phyloP scores from a whole-genome alignment of 2,113 vertebrate species.

The Dasypus novemcinctus region DNA sequence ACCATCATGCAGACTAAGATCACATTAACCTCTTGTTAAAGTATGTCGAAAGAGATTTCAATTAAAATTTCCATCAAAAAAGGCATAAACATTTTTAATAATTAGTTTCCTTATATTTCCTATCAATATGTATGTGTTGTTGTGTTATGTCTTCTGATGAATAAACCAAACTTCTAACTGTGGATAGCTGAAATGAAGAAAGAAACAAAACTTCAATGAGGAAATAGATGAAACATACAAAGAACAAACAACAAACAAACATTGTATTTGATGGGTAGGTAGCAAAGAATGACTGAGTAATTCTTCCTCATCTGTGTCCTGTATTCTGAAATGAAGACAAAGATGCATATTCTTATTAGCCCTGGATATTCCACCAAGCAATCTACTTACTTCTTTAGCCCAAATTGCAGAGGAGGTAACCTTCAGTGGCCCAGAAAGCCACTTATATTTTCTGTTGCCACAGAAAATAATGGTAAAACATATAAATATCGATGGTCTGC shows the following conservation, averaged over 20 bases:
- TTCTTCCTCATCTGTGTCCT: not conserved
- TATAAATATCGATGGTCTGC: not conserved
- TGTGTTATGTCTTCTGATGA: not conserved
- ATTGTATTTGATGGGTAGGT: not conserved
- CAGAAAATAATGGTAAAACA: not conserved
- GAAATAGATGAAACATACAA: not conserved
- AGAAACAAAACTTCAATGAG: not conserved
- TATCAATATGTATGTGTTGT: not conserved
- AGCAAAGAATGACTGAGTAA: not conserved
- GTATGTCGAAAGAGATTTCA: not conserved
- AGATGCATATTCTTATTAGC: not conserved
- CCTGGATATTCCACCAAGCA: not conserved
- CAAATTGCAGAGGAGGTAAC: not conserved
- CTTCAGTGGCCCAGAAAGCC: not conserved
- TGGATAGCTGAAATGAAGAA: not conserved
- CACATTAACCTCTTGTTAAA: not conserved
- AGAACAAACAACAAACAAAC: not conserved
- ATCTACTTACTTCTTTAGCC: not conserved
- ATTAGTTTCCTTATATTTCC: not conserved
- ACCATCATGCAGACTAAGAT: not conserved
- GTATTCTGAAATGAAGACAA: not conserved
- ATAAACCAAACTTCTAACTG: not conserved
- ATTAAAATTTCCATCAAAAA: not conserved
- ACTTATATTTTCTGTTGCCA: not conserved
- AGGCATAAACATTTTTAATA: not conserved